Percentiles rank a stretch among this genome's conserved stretches.
phyloP scores from a whole-genome alignment of 2,888 invertebrate genomes.

The Drosophila pseudotakahashii region DNA sequence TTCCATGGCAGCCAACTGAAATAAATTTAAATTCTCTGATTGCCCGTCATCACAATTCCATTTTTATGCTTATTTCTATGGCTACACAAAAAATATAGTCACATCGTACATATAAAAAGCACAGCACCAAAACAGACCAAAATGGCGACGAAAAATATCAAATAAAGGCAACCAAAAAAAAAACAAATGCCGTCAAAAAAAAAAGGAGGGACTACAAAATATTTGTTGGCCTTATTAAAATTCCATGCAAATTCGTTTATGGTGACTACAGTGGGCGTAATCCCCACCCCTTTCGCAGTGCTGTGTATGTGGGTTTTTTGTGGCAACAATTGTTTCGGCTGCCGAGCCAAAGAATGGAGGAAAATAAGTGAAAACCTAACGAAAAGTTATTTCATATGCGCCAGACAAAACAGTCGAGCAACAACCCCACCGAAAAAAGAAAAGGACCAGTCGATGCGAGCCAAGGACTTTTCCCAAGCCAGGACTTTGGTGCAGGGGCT shows the following conservation, averaged over 20 bases:
- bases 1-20: background rate
- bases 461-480: conserved; percentile 31
- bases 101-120: conserved; percentile 13
- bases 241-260: conserved; percentile 79
- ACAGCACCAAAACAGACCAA: conserved; percentile 41
- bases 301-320: conserved; percentile 44
- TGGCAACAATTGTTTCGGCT: conserved; percentile 72
- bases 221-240: conserved; percentile 70
- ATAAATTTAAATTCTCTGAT: conserved; percentile 20
- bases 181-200: conserved; percentile 14
- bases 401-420: conserved; percentile 51
- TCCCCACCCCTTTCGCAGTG: conserved; percentile 18
- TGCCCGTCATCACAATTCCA: conserved; percentile 30
- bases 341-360: conserved; percentile 29
- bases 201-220: conserved; percentile 23
- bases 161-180: conserved; percentile 9
- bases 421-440: conserved; percentile 24
- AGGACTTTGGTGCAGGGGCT: conserved; percentile 39
- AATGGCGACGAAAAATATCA: conserved; percentile 36
- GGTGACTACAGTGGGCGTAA: conserved; percentile 50
- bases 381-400: conserved; percentile 76
- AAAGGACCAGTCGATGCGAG: conserved; percentile 21
- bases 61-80: conserved; percentile 29
- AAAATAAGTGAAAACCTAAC: conserved; percentile 66
- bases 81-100: conserved; percentile 6